Conservation (phyloP, 2,888 invertebrate genomes). For the Nezara viridula region DNA sequence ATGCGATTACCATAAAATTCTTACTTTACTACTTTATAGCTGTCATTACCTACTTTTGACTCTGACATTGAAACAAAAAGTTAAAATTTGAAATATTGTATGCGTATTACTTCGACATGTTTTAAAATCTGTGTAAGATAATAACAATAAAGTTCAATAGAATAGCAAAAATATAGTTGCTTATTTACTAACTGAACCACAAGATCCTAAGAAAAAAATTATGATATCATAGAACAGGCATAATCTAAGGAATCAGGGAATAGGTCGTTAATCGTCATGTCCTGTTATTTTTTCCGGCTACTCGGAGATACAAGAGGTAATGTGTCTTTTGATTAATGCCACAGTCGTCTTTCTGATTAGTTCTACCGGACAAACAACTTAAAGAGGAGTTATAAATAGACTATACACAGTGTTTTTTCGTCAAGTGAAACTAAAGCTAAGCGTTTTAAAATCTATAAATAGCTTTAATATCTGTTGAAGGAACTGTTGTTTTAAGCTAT, state of each 20-base stretch:
- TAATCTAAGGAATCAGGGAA: neutral
- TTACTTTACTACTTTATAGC: too few species aligned
- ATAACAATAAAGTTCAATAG: too few species aligned
- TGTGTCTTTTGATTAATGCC: slow-evolving; percentile 9
- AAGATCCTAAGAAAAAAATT: too few species aligned
- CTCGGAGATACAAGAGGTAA: neutral
- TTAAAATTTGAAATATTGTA: too few species aligned
- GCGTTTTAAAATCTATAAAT: neutral
- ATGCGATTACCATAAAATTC: neutral
- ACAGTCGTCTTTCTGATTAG: neutral
- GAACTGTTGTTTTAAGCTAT: too few species aligned
- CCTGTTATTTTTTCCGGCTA: neutral
- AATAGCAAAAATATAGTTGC: too few species aligned
- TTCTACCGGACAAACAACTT: neutral
- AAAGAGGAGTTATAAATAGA: neutral
- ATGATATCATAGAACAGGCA: too few species aligned
- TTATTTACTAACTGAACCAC: too few species aligned
- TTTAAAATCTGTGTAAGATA: too few species aligned
- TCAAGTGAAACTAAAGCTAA: neutral
- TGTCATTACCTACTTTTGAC: too few species aligned
- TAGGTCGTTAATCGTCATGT: slow-evolving; percentile 19
- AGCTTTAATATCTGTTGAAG: neutral
- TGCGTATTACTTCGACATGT: too few species aligned
- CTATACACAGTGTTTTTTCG: neutral
- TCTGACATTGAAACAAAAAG: too few species aligned